Percentiles rank a stretch among this genome's conserved stretches.
These are phyloP conservation scores for Polypedilum pembai DNA, from an alignment of 1,140 invertebrate species.

Conservation along the genomic window DNA sequence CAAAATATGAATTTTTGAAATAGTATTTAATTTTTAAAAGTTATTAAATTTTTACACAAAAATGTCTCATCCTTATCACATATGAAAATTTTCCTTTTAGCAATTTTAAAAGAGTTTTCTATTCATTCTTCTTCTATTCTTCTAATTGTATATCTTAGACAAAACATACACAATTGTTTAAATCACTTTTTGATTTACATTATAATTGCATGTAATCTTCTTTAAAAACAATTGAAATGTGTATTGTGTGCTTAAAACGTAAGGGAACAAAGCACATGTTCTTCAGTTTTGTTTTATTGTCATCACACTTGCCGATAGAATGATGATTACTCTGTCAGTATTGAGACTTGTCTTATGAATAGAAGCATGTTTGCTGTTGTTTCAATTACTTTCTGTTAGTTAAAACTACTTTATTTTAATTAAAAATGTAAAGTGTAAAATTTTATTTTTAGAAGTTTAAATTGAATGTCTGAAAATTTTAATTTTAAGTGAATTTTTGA, in stretches of 20 bases:
- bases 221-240: neutral
- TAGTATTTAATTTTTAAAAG: neutral
- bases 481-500: too few relatives aligned
- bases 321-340: too few relatives aligned
- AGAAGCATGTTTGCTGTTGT: too few relatives aligned
- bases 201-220: slow-evolving; percentile 18
- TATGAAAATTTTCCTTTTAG: neutral
- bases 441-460: too few relatives aligned
- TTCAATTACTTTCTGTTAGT: too few relatives aligned
- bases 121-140: neutral
- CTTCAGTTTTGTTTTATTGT: neutral
- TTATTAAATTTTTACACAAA: neutral
- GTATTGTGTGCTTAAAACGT: too few relatives aligned
- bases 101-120: neutral
- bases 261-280: neutral
- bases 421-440: too few relatives aligned
- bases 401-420: too few relatives aligned
- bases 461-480: too few relatives aligned
- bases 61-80: neutral
- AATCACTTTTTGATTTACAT: slow-evolving; percentile 19
- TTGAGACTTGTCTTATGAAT: too few relatives aligned
- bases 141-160: neutral
- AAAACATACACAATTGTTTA: neutral
- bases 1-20: too few relatives aligned
- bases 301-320: neutral